Evolutionary conservation across 1,140 invertebrate species (phyloP), one percentile per base, ranked within the genome.

Genomic region (Cherax destructor): DNA sequence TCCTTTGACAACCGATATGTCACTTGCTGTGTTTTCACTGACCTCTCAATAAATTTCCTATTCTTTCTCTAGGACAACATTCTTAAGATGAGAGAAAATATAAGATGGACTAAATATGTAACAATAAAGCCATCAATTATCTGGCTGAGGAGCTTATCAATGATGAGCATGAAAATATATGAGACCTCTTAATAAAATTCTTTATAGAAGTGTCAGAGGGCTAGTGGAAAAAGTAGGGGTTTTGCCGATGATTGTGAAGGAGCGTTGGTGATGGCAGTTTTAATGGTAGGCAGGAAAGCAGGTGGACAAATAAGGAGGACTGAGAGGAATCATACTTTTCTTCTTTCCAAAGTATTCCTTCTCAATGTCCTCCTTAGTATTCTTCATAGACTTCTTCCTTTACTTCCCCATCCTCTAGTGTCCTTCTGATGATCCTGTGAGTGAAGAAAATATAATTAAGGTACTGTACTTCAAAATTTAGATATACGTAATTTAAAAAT

Each of bases 1-100:
- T 91, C 88, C 88, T 84, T 61, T 91, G 88, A 91, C 88, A 91
- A 91, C 88, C 88, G 59, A 91, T 69, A 84, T 84, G 83, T 91
- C 88, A 84, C 74, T 84, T 84, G 77, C 83, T 77, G 50, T 56
- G 56, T 30, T 49, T 56, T 52, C 79, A 89, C 30, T 72, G 61
- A 83, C 61, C 69, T 88, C 65, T 81, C n/a, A 50, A 52, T 21
- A 61, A 65, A 52, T 18, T 84, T 84, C 50, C 52, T 74, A 18
- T 85, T 83, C 47, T 76, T 91, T 50, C 50, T 72, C 59, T 50
- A 61, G 18, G 77, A 88, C 78, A 88, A 41, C 79, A 13, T 50
- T 88, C 78, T 88, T 61, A 59, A 88, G 78, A 72, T 49, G 78
- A 69, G 30, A 80, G 21, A 61, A 69, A 88, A 80, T 61, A 41